phyloP scores from a whole-genome alignment of 2,113 vertebrate species.

The Ceuthmochares aereus region DNA sequence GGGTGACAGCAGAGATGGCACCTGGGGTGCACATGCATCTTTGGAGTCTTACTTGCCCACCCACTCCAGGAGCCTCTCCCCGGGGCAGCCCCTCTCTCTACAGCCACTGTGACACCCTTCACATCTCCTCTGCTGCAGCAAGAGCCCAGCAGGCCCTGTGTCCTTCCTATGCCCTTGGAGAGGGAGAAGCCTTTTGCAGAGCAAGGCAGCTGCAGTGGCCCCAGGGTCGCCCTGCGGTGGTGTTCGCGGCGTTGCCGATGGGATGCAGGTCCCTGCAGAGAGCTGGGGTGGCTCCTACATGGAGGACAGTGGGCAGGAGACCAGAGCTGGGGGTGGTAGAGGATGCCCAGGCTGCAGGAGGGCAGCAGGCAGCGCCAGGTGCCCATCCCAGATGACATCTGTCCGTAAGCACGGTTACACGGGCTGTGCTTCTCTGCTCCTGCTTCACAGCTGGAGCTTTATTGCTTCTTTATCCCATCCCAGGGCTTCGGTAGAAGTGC shows the following conservation, averaged over 20 bases:
- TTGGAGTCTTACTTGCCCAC: not conserved
- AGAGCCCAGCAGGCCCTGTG: not conserved
- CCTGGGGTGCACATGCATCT: fast-evolving
- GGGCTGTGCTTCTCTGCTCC: not conserved
- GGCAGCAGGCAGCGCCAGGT: not conserved
- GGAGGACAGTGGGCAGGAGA: not conserved
- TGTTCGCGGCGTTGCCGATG: fast-evolving
- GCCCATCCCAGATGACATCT: not conserved
- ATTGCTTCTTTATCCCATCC: not conserved
- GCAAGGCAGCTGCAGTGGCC: not conserved
- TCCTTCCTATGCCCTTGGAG: constrained; percentile 40
- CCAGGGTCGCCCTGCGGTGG: fast-evolving
- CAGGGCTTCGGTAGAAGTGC: not conserved
- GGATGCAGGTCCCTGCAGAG: fast-evolving
- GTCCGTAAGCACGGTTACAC: fast-evolving
- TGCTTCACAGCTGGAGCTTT: not conserved
- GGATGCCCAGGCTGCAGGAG: not conserved
- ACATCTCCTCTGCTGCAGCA: fast-evolving
- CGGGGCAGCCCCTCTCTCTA: not conserved
- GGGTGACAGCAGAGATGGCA: not conserved
- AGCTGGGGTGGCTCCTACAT: fast-evolving
- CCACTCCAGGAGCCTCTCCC: fast-evolving
- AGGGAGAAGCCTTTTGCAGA: not conserved
- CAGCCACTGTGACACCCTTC: not conserved
- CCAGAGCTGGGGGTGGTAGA: not conserved